phyloP scores from a whole-genome alignment of 2,888 invertebrate species.

The Ornithoptera alexandrae region DNA sequence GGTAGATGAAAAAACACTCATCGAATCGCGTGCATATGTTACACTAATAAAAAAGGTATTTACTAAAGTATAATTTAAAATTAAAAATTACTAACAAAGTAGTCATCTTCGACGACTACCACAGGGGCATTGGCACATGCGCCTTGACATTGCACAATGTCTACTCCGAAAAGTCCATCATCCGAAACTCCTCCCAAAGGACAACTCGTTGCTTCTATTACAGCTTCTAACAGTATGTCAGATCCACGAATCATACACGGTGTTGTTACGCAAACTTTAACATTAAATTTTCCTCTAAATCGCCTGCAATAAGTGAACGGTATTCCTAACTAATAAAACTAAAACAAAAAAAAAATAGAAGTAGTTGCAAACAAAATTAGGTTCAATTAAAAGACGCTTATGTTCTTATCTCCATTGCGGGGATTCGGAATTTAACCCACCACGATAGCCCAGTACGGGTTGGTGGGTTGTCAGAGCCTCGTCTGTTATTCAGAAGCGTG shows the following conservation, averaged over 20 bases:
- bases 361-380: too few species aligned
- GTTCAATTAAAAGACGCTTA: too few species aligned
- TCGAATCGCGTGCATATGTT: too few species aligned
- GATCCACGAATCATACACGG: slow-evolving; percentile 70
- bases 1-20: neutral
- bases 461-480: too few species aligned
- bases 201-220: slow-evolving; percentile 56
- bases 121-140: slow-evolving; percentile 70
- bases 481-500: too few species aligned
- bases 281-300: slow-evolving; percentile 60
- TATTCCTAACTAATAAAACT: too few species aligned
- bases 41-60: too few species aligned
- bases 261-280: slow-evolving; percentile 65
- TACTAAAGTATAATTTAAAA: too few species aligned
- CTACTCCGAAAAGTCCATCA: slow-evolving; percentile 64
- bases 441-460: too few species aligned
- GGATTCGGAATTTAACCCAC: too few species aligned
- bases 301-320: slow-evolving; percentile 40
- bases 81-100: slow-evolving; percentile 51
- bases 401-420: too few species aligned
- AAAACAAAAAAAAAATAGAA: too few species aligned
- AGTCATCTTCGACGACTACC: slow-evolving; percentile 65
- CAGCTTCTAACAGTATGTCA: slow-evolving; percentile 53
- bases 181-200: slow-evolving; percentile 51
- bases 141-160: slow-evolving; percentile 63